Conservation (phyloP, 2,888 invertebrate genomes). For the Apoda limacodes region DNA sequence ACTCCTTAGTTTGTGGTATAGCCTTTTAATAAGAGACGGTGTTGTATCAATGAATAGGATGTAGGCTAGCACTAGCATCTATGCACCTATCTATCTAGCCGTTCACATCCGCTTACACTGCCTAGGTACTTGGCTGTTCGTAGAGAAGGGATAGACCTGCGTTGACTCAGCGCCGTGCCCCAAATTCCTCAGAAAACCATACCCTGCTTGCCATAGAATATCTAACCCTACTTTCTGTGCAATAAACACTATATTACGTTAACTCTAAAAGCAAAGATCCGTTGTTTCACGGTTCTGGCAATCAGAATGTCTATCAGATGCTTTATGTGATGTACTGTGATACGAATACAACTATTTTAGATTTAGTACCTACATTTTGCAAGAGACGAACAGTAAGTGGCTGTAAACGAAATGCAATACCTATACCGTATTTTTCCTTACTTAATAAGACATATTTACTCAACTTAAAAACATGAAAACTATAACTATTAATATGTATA, state of each 20-base stretch:
- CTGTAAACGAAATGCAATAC: no score
- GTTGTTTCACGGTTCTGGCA: conserved; percentile 42
- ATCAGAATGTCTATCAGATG: conserved; percentile 45
- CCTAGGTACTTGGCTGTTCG: conserved; percentile 38
- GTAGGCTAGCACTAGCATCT: no score
- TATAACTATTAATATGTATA: no score
- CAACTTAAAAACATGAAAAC: no score
- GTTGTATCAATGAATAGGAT: no score
- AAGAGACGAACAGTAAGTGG: conserved; percentile 4
- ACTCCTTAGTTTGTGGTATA: no score
- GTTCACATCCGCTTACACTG: conserved; percentile 31
- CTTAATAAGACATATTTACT: no score
- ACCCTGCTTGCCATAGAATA: no score
- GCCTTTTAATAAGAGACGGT: no score
- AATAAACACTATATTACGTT: conserved; percentile 31
- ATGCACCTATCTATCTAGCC: no score
- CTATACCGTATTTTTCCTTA: no score
- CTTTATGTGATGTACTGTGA: conserved; percentile 33
- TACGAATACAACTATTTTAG: conserved; percentile 15
- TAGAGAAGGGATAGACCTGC: conserved; percentile 55
- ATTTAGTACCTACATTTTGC: neutral
- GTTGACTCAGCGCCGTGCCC: conserved; percentile 64
- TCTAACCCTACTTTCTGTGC: conserved; percentile 23
- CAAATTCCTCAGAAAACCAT: conserved; percentile 63
- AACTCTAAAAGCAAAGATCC: conserved; percentile 33